Evolutionary conservation across 1,140 invertebrate species (phyloP).

Genomic region (Calosoma granatense): DNA sequence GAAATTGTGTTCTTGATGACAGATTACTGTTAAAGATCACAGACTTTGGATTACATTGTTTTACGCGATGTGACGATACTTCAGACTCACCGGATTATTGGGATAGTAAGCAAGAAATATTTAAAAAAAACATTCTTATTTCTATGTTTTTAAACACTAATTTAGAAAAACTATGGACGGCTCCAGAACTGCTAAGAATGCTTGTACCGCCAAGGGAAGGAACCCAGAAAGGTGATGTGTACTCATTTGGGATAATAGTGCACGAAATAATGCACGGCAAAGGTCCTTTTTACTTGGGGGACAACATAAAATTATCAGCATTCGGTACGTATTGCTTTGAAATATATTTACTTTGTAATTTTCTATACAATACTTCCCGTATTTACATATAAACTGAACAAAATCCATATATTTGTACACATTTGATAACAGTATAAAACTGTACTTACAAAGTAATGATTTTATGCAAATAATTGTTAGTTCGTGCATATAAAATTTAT

Average conservation of each 20-base stretch:
- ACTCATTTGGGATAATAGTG: slow-evolving; percentile 90
- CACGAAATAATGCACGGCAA: slow-evolving; percentile 82
- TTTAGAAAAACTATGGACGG: slow-evolving; percentile 80
- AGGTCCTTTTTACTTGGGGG: slow-evolving; percentile 76
- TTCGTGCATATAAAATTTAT: too few species aligned
- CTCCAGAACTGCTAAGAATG: slow-evolving; percentile 79
- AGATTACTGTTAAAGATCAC: slow-evolving; percentile 95
- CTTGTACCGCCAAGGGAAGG: slow-evolving; percentile 57
- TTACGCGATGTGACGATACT: slow-evolving; percentile 12
- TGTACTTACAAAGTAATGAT: too few species aligned
- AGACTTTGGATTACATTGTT: slow-evolving; percentile 80
- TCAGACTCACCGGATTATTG: slow-evolving; percentile 32
- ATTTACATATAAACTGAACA: neutral
- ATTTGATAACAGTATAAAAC: too few species aligned
- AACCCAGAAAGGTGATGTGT: slow-evolving; percentile 86
- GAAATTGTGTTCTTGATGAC: slow-evolving; percentile 95
- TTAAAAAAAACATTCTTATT: slow-evolving; percentile 37
- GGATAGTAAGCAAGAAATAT: slow-evolving; percentile 44
- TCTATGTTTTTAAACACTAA: slow-evolving; percentile 16
- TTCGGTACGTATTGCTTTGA: too few species aligned
- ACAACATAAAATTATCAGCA: slow-evolving; percentile 17
- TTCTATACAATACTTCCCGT: neutral
- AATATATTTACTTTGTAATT: too few species aligned
- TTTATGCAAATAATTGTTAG: too few species aligned
- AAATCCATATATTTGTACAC: too few species aligned